Percentiles rank a stretch among this genome's conserved stretches.
These are phyloP conservation scores for Glossosoma conforme DNA, from an alignment of 1,140 invertebrate genomes.

Conservation along the genomic window DNA sequence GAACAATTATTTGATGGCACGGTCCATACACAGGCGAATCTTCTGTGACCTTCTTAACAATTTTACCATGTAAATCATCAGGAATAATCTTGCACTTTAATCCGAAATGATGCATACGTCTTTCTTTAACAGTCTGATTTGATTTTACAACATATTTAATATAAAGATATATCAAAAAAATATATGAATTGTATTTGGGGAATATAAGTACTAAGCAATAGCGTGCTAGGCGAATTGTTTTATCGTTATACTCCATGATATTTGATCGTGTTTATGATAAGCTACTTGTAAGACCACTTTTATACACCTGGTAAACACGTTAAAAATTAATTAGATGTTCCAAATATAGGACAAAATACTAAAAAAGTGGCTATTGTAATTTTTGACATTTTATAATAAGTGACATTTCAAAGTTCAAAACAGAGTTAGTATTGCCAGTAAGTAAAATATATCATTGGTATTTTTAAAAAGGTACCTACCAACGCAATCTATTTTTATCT, in stretches of 20 bases:
- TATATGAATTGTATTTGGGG: slow-evolving; percentile 15
- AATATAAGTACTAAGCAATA: slow-evolving; percentile 15
- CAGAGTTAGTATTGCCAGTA: too few species aligned
- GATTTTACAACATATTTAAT: slow-evolving; percentile 15
- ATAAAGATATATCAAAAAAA: slow-evolving; percentile 22
- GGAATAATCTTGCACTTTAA: slow-evolving; percentile 20
- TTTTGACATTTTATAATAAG: too few species aligned
- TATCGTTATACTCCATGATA: too few species aligned
- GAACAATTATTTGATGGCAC: slow-evolving; percentile 25
- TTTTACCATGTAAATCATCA: slow-evolving; percentile 12
- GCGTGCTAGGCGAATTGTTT: too few species aligned
- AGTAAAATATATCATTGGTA: too few species aligned
- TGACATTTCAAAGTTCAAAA: slow-evolving; percentile 2
- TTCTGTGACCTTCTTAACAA: slow-evolving; percentile 6
- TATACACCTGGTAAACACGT: neutral
- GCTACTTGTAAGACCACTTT: too few species aligned
- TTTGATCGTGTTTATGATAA: too few species aligned
- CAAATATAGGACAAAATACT: too few species aligned
- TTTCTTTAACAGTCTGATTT: slow-evolving; percentile 13
- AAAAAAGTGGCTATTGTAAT: too few species aligned
- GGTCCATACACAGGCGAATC: neutral
- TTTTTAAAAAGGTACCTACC: too few species aligned
- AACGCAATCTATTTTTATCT: too few species aligned
- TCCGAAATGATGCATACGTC: slow-evolving; percentile 5
- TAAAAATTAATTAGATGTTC: neutral